phyloP scores from a whole-genome alignment of 2,113 vertebrate genomes.

The Eonycteris spelaea region DNA sequence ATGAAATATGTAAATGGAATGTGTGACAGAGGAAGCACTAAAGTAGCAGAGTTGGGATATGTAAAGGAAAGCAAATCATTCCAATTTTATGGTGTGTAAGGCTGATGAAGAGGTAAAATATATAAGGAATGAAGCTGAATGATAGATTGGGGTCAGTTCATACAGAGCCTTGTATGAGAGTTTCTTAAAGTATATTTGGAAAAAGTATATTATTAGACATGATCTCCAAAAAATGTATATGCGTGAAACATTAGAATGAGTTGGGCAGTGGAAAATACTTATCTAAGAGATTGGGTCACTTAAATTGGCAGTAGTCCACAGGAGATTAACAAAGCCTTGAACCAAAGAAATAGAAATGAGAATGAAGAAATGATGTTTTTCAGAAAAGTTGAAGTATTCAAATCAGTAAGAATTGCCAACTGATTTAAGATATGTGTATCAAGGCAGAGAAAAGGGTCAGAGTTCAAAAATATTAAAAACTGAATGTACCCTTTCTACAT shows the following conservation, averaged over 20 bases:
- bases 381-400: slow-evolving; percentile 23
- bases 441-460: neutral
- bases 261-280: neutral
- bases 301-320: neutral
- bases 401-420: neutral
- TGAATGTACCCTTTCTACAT: neutral
- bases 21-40: neutral
- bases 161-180: neutral
- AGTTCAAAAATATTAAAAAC: neutral
- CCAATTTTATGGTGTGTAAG: neutral
- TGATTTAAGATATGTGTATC: neutral
- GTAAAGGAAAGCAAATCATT: slow-evolving; percentile 4
- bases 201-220: neutral
- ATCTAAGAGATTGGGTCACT: neutral
- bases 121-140: neutral
- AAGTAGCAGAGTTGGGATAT: neutral
- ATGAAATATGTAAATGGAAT: neutral
- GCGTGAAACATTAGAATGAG: neutral
- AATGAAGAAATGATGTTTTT: slow-evolving; percentile 28
- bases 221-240: neutral
- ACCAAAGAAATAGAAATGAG: neutral
- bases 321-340: neutral
- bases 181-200: neutral
- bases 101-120: neutral
- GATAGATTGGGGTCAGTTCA: neutral